Conservation (phyloP, 1,140 invertebrate species). For the Drosophila parabipectinata region DNA sequence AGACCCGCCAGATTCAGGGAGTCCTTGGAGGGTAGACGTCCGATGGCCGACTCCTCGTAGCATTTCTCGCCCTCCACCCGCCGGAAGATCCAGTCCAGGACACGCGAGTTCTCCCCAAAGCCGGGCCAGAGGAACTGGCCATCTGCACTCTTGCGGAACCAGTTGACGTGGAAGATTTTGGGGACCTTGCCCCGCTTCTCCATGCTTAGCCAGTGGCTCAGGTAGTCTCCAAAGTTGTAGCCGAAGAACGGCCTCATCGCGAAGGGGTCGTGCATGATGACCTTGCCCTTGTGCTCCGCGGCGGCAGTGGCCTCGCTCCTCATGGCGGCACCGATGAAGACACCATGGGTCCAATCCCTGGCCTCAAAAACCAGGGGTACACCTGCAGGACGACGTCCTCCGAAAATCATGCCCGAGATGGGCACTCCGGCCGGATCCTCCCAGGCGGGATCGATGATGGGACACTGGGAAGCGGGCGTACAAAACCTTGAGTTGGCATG, state of each 20-base stretch:
- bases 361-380: constrained; percentile 96
- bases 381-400: constrained; percentile 93
- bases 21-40: constrained; percentile 88
- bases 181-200: constrained; percentile 87
- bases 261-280: constrained; percentile 97
- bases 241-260: constrained; percentile 98
- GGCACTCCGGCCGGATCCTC: constrained; percentile 93
- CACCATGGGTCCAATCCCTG: constrained; percentile 95
- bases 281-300: constrained; percentile 94
- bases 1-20: constrained; percentile 90
- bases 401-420: constrained; percentile 96
- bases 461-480: constrained; percentile 94
- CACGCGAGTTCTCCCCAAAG: constrained; percentile 95
- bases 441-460: constrained; percentile 93
- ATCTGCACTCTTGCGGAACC: constrained; percentile 91
- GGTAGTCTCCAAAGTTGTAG: constrained; percentile 97
- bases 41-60: constrained; percentile 90
- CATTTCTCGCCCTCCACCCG: constrained; percentile 90
- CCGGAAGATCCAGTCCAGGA: constrained; percentile 94
- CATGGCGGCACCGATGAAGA: constrained; percentile 95
- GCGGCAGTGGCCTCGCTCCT: constrained; percentile 97
- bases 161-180: constrained; percentile 96
- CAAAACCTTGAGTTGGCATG: constrained; percentile 96
- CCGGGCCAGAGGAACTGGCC: constrained; percentile 96
- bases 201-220: constrained; percentile 95